A percentile compares a stretch with the other conserved stretches of the same genome.
Evolutionary conservation across 2,113 vertebrate genomes (phyloP).

Genomic region (Dicentrarchus labrax): DNA sequence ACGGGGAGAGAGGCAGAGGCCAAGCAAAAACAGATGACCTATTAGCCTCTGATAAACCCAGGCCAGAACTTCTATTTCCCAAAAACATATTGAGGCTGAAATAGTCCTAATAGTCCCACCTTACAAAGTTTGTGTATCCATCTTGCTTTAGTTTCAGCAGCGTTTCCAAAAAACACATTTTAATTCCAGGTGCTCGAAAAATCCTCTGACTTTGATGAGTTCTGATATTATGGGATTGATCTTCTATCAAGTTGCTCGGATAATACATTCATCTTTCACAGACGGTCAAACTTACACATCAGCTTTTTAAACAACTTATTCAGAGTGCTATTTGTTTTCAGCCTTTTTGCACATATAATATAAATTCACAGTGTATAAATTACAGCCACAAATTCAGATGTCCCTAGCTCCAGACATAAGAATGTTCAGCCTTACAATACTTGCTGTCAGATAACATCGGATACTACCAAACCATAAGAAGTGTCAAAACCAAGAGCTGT

Average conservation of each 20-base stretch:
- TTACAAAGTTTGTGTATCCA: constrained; percentile 35
- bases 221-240: constrained; percentile 9
- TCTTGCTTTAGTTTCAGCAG: constrained; percentile 19
- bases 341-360: background rate
- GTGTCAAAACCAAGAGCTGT: constrained; percentile 52
- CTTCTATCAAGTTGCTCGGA: background rate
- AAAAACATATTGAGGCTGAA: constrained; percentile 43
- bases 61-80: constrained; percentile 57
- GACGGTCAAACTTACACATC: constrained; percentile 3
- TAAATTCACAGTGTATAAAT: constrained; percentile 17
- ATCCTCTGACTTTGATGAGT: background rate
- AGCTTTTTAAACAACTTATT: constrained; percentile 16
- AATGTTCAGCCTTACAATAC: constrained; percentile 45
- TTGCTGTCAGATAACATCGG: constrained; percentile 49
- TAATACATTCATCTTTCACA: constrained; percentile 8
- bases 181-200: constrained; percentile 14
- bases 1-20: constrained; percentile 53
- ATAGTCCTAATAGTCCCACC: constrained; percentile 11
- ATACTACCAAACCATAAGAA: constrained; percentile 49
- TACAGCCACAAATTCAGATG: constrained; percentile 26
- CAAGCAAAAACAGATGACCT: constrained; percentile 65
- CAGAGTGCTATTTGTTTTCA: constrained; percentile 5
- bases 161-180: constrained; percentile 17
- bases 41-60: constrained; percentile 54
- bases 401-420: constrained; percentile 35